Conservation (phyloP, 2,113 vertebrate species). For the Choloepus hoffmanni region DNA sequence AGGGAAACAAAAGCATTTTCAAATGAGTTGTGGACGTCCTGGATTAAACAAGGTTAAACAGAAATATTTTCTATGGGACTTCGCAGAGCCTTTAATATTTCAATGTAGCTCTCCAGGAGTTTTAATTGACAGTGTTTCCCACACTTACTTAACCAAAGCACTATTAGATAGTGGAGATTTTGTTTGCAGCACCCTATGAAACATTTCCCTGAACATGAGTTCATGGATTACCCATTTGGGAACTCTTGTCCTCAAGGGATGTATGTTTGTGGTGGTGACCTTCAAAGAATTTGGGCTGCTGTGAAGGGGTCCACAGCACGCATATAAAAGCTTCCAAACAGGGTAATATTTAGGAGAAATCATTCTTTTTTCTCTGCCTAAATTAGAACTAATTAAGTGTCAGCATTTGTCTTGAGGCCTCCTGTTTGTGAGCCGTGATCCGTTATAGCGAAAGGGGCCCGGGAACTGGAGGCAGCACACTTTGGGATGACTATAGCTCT, state of each 20-base stretch:
- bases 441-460: neutral
- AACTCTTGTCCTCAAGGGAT: neutral
- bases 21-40: neutral
- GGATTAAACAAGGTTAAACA: rapidly evolving
- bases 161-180: neutral
- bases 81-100: neutral
- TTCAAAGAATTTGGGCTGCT: neutral
- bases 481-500: neutral
- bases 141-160: neutral
- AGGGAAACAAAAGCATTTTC: neutral
- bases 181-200: neutral
- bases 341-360: neutral
- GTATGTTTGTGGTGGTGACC: neutral
- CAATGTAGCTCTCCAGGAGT: neutral
- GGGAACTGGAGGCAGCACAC: neutral
- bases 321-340: neutral
- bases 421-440: neutral
- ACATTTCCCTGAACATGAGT: neutral
- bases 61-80: neutral
- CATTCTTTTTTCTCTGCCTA: neutral
- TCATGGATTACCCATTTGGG: neutral
- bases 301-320: neutral
- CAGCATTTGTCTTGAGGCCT: neutral
- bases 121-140: neutral
- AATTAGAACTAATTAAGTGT: neutral